Evolutionary conservation across 1,140 invertebrate species (phyloP).

Genomic region (Bacillus rossius): DNA sequence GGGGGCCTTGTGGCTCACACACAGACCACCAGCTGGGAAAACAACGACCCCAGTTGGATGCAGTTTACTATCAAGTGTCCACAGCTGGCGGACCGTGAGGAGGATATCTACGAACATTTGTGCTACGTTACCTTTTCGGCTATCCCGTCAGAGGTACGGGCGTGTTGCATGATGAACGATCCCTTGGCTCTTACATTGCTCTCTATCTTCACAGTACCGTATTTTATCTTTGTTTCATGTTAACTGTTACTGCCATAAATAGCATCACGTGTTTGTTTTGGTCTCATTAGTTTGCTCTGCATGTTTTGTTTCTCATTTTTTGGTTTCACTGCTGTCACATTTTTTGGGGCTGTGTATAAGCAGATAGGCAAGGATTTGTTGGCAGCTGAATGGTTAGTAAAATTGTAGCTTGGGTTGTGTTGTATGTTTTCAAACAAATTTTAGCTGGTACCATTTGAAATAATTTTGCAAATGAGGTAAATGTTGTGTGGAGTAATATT

Average conservation of each 20-base stretch:
- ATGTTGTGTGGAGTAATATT: too few species aligned
- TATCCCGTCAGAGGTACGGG: conserved; percentile 52
- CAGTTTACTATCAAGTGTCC: conserved; percentile 57
- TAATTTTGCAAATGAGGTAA: too few species aligned
- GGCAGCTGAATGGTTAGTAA: too few species aligned
- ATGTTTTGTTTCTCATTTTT: too few species aligned
- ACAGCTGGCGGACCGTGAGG: conserved; percentile 57
- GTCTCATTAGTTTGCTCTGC: too few species aligned
- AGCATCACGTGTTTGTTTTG: conserved; percentile 22
- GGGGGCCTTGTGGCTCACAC: conserved; percentile 2
- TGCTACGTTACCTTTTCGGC: conserved; percentile 77
- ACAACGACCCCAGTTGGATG: conserved; percentile 42
- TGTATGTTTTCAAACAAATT: too few species aligned
- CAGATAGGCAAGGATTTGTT: too few species aligned
- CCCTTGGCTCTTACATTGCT: neutral
- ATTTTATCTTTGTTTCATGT: conserved; percentile 1
- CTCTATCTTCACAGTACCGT: neutral
- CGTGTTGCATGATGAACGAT: too few species aligned
- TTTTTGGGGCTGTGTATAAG: too few species aligned
- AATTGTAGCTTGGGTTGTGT: too few species aligned
- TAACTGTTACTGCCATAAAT: neutral
- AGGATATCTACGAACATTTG: conserved; percentile 82
- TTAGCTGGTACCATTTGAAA: too few species aligned
- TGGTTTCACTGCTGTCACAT: too few species aligned
- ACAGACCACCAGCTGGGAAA: conserved; percentile 14